phyloP scores from a whole-genome alignment of 2,888 invertebrate genomes.

The Caenorhabditis sp. region DNA sequence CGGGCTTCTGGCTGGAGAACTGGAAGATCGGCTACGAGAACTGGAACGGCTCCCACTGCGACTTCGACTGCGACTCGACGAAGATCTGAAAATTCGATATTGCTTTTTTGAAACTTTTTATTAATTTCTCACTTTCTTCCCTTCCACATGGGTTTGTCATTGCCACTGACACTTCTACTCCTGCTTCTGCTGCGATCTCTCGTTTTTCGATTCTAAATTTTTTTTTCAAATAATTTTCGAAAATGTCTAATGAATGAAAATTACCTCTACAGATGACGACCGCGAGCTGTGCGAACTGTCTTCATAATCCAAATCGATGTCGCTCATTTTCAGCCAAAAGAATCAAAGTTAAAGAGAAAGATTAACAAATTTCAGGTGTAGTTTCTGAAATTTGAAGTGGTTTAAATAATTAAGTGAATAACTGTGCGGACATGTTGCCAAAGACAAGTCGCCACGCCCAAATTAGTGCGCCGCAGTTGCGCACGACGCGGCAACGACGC shows the following conservation, averaged over 20 bases:
- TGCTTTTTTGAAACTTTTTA: neutral
- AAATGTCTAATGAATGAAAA: neutral
- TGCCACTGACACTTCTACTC: constrained; percentile 16
- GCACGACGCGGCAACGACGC: too few relatives aligned
- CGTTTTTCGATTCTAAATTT: constrained; percentile 17
- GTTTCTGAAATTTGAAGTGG: neutral
- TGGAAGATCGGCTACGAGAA: constrained; percentile 13
- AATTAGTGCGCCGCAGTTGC: neutral
- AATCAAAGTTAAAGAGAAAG: neutral
- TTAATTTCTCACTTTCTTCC: constrained; percentile 10
- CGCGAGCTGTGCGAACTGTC: constrained; percentile 38
- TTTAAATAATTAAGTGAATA: neutral
- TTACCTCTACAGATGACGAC: constrained; percentile 50
- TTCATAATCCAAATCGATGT: constrained; percentile 49
- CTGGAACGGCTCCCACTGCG: constrained; percentile 5
- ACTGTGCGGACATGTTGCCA: constrained; percentile 19
- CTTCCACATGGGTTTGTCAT: constrained; percentile 58
- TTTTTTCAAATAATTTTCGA: neutral
- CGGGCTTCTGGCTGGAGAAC: constrained; percentile 11
- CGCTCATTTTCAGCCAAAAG: constrained; percentile 46
- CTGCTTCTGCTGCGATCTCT: neutral
- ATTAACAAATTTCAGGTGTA: neutral
- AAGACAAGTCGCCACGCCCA: constrained; percentile 19
- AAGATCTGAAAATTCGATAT: constrained; percentile 9
- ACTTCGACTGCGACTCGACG: constrained; percentile 24